phyloP scores from a whole-genome alignment of 2,888 invertebrate species.

The Agapostemon virescens region DNA sequence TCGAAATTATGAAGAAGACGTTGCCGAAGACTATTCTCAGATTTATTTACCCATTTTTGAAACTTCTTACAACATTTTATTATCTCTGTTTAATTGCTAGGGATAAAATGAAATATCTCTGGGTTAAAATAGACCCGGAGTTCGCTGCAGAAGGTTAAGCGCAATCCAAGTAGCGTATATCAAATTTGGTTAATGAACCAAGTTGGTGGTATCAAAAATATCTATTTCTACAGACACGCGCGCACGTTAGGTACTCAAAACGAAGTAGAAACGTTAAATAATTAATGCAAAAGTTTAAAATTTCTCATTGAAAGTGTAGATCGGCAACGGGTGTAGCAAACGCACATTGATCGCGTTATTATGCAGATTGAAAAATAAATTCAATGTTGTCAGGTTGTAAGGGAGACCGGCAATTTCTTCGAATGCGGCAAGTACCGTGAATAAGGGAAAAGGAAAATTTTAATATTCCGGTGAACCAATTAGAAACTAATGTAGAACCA shows the following conservation, averaged over 20 bases:
- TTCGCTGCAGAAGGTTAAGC: too few relatives aligned
- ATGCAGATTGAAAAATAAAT: background rate
- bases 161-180: too few relatives aligned
- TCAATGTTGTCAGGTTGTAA: background rate
- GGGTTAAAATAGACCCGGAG: too few relatives aligned
- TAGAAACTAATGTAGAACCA: background rate
- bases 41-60: too few relatives aligned
- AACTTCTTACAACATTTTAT: too few relatives aligned
- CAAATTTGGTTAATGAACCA: too few relatives aligned
- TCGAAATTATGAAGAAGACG: too few relatives aligned
- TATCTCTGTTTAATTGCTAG: too few relatives aligned
- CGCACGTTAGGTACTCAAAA: background rate
- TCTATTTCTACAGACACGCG: background rate
- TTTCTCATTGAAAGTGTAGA: background rate
- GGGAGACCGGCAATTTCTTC: background rate
- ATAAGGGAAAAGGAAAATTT: background rate
- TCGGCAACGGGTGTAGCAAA: background rate
- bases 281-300: background rate
- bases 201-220: too few relatives aligned
- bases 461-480: background rate
- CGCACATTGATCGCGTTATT: too few relatives aligned
- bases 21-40: too few relatives aligned
- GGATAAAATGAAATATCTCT: too few relatives aligned
- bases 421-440: background rate
- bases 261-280: background rate